Evolutionary conservation across 2,888 invertebrate genomes (phyloP), one percentile per base, ranked within the genome.

Genomic region (Hartigia nigra): DNA sequence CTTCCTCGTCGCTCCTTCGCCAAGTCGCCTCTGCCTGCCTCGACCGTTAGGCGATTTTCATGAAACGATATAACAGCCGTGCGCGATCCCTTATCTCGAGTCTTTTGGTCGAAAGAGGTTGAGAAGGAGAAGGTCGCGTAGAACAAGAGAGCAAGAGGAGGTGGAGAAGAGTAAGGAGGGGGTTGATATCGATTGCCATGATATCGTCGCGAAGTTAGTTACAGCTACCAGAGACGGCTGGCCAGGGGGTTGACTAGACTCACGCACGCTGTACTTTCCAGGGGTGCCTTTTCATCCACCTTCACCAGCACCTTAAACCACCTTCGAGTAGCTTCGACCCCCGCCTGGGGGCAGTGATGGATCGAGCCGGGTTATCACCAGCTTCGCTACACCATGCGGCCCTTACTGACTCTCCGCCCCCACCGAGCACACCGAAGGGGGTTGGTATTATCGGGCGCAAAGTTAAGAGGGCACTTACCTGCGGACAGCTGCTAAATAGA

Each of bases 291-390:
- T 55, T 55, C 55, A 55, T 55, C 55, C 55, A 55, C 55, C 55
- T 83, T 82, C 80, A 84, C 81, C 81, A 78, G 81, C 83, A 83
- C 85, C 83, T 81, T 82, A 76, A 77, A 82, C 81, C 77, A 80
- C 77, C 76, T 77, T 84, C 82, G 85, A 82, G 69, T 77, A 80
- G 84, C 81, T 80, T 81, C 83, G 82, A 82, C 81, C 76, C 69
- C 78, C 36, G 36, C 75, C 83, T 82, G 79, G 82, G 85, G 90
- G 90, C 90, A 91, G 90, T 91, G 91, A 91, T 91, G 91, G 91
- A 91, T 91, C 89, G 91, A 88, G 87, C 84, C 85, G 86, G 87
- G 89, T 91, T 91, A 91, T 91, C 91, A 90, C 88, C 89, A 88
- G 88, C 90, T 88, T 87, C 87, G 87, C 88, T 88, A 88, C 87